Evolutionary conservation across 2,113 vertebrate genomes (phyloP).

Genomic region (Zosterops pallidus): DNA sequence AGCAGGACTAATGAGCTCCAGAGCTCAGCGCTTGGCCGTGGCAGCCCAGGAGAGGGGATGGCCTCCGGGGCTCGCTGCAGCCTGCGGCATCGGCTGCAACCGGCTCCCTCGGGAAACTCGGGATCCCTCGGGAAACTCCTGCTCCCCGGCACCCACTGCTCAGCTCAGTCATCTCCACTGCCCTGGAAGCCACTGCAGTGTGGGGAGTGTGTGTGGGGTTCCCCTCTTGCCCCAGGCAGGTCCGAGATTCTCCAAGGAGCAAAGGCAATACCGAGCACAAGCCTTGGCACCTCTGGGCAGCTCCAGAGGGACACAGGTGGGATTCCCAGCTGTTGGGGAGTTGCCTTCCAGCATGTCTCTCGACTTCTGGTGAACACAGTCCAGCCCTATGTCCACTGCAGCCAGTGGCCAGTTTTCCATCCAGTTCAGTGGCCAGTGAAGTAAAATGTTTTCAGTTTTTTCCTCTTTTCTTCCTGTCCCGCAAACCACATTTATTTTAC

Average conservation of each 20-base stretch:
- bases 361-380: not conserved
- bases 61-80: not conserved
- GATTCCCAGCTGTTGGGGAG: not conserved
- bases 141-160: rapidly evolving
- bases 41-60: not conserved
- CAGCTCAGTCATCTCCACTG: not conserved
- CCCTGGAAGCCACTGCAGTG: not conserved
- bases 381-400: not conserved
- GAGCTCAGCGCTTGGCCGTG: not conserved
- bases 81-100: not conserved
- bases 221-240: not conserved
- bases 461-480: not conserved
- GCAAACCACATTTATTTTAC: conserved; percentile 29
- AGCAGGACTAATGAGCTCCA: conserved; percentile 55
- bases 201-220: rapidly evolving
- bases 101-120: rapidly evolving
- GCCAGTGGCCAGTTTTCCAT: not conserved
- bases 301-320: not conserved
- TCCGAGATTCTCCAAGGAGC: not conserved
- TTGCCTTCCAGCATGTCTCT: not conserved
- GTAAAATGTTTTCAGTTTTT: not conserved
- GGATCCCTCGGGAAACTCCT: not conserved
- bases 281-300: not conserved
- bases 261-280: not conserved
- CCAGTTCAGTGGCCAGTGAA: not conserved